Conservation (phyloP, 1,140 invertebrate genomes). For the Psix sp. region DNA sequence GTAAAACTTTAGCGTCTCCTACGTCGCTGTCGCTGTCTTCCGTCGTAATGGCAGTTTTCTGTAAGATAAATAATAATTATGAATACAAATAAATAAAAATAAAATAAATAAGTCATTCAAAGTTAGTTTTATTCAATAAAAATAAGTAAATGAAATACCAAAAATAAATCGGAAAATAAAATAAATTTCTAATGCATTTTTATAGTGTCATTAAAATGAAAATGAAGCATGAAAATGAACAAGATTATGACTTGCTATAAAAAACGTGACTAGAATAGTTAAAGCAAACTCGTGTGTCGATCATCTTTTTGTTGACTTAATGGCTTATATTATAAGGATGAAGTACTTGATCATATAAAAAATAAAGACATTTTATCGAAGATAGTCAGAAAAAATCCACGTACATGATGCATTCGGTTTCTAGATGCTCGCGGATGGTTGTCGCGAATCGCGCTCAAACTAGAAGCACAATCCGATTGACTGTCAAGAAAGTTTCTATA, state of each 20-base stretch:
- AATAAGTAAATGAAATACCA: not conserved
- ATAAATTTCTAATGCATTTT: not conserved
- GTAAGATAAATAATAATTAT: constrained; percentile 39
- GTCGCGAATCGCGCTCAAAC: constrained; percentile 80
- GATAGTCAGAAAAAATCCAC: constrained; percentile 65
- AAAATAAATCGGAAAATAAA: constrained; percentile 7
- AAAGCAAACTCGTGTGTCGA: constrained; percentile 48
- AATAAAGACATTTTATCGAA: constrained; percentile 68
- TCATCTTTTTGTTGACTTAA: constrained; percentile 14
- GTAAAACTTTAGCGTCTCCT: constrained; percentile 80
- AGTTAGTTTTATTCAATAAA: not conserved
- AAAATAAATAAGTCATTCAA: not conserved
- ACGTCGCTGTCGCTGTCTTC: constrained; percentile 73
- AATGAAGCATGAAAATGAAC: constrained; percentile 35
- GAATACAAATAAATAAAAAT: constrained; percentile 13
- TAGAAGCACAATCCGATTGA: constrained; percentile 89
- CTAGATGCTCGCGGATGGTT: constrained; percentile 64
- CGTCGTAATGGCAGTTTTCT: constrained; percentile 53
- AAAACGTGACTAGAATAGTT: constrained; percentile 22
- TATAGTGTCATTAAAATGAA: constrained; percentile 20
- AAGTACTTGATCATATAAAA: constrained; percentile 59
- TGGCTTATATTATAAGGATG: too few relatives aligned
- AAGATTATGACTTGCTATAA: constrained; percentile 26
- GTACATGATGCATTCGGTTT: constrained; percentile 72
- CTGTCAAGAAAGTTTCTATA: constrained; percentile 92